A percentile compares a stretch with the other conserved stretches of the same genome.
These are phyloP conservation scores for Amphiprion percula DNA, from an alignment of 2,113 vertebrate genomes.

Conservation along the genomic window DNA sequence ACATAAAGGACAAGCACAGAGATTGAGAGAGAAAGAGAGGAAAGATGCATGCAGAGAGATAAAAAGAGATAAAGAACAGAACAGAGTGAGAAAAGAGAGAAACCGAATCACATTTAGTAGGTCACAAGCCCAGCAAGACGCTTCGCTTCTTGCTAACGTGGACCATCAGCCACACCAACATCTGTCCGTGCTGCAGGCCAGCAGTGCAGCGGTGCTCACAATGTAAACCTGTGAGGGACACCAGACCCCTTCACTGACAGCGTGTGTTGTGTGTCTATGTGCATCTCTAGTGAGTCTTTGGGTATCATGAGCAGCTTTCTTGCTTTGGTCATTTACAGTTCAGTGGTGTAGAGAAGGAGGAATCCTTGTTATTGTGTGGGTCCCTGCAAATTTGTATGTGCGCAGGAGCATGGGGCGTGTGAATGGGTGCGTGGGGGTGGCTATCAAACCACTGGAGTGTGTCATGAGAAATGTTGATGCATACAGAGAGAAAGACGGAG, in stretches of 20 bases:
- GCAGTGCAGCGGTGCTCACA: conserved; percentile 27
- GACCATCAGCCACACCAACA: conserved; percentile 5
- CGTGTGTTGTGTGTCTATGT: conserved; percentile 15
- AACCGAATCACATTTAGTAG: conserved; percentile 26
- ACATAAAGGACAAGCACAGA: conserved; percentile 40
- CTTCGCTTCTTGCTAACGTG: conserved; percentile 1
- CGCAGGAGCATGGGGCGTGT: conserved; percentile 37
- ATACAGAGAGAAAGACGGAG: conserved; percentile 30
- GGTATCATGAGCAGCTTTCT: conserved; percentile 13
- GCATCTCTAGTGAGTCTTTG: background rate
- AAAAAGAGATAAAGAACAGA: conserved; percentile 8
- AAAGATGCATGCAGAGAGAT: conserved; percentile 5
- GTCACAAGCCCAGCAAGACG: conserved; percentile 32
- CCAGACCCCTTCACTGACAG: conserved; percentile 23
- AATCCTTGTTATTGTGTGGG: conserved; percentile 37
- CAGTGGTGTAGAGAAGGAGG: conserved; percentile 33
- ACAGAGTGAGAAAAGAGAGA: background rate
- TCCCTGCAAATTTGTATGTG: conserved; percentile 61
- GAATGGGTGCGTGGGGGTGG: conserved; percentile 32
- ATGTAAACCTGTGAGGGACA: conserved; percentile 15
- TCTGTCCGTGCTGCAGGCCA: conserved; percentile 19
- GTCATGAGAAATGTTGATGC: conserved; percentile 67
- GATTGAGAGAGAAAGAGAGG: conserved; percentile 27
- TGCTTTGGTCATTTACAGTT: conserved; percentile 60
- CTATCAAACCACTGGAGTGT: conserved; percentile 56